These are phyloP conservation scores for Ctenopoma kingsleyae DNA, from an alignment of 2,797 vertebrate genomes.

Conservation along the genomic window DNA sequence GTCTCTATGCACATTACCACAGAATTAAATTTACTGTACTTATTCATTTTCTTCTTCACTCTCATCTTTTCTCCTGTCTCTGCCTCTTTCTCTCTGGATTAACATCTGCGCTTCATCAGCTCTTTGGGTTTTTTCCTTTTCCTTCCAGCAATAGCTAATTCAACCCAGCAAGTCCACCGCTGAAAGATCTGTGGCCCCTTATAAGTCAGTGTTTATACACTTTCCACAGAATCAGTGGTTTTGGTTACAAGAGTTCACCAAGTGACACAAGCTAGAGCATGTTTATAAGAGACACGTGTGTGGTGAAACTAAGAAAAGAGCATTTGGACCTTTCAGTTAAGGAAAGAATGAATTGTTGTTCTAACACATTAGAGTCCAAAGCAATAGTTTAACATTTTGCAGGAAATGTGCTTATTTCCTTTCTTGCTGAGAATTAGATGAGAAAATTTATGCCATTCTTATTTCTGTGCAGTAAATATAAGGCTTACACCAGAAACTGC, in stretches of 20 bases:
- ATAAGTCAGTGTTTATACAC: background rate
- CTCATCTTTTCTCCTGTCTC: background rate
- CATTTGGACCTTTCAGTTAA: background rate
- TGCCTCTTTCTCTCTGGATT: constrained; percentile 2
- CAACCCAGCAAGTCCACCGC: constrained; percentile 17
- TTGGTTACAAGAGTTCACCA: constrained; percentile 18
- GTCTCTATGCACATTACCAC: constrained; percentile 5
- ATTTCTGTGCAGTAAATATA: background rate
- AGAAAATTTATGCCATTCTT: background rate
- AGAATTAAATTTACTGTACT: constrained; percentile 8
- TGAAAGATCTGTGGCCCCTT: constrained; percentile 24
- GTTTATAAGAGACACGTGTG: constrained; percentile 8
- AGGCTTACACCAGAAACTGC: no score
- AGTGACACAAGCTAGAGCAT: constrained; percentile 3
- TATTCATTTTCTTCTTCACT: constrained; percentile 25
- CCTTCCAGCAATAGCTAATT: constrained; percentile 48
- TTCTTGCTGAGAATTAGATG: background rate
- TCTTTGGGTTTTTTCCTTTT: constrained; percentile 41
- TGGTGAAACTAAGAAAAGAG: constrained; percentile 3
- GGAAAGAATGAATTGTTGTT: background rate
- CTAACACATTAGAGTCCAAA: background rate
- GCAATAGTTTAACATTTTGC: background rate
- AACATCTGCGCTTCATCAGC: constrained; percentile 62
- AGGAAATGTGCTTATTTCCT: background rate
- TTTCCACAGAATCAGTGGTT: constrained; percentile 21